Conservation (phyloP, 2,797 vertebrate genomes). For the Pyrocephalus nanus region DNA sequence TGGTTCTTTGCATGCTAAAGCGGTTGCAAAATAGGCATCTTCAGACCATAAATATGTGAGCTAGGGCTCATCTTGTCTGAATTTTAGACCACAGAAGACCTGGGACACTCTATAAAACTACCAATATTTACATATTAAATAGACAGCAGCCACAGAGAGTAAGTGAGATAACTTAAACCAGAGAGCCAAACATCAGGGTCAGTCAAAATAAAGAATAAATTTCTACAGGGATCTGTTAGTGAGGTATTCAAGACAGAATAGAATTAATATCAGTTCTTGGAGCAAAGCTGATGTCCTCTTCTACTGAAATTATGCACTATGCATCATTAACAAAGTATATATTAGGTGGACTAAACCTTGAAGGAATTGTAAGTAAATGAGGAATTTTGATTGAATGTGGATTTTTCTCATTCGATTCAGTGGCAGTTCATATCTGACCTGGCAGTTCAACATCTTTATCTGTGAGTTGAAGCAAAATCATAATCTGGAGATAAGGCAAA, state of each 20-base stretch:
- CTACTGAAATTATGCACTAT: neutral
- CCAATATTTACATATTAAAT: constrained; percentile 5
- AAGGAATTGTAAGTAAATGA: neutral
- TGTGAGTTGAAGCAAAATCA: neutral
- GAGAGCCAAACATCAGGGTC: neutral
- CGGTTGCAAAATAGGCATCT: neutral
- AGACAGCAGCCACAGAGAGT: neutral
- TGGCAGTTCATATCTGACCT: neutral
- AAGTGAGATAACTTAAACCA: neutral
- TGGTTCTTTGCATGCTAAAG: neutral
- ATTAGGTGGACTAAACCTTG: neutral
- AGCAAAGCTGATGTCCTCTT: neutral
- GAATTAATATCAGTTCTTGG: neutral
- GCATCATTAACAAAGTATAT: neutral
- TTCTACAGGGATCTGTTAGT: neutral
- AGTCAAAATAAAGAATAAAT: neutral
- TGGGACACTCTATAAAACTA: neutral
- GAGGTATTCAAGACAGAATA: neutral
- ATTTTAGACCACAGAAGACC: neutral
- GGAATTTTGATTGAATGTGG: neutral
- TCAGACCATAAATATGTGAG: constrained; percentile 13
- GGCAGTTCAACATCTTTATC: neutral
- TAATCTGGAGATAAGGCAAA: constrained; percentile 6
- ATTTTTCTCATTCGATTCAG: neutral
- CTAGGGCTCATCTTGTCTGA: neutral